A percentile compares a stretch with the other conserved stretches of the same genome.
Conservation (phyloP, 2,113 vertebrate species). For the Podarcis raffonei region DNA sequence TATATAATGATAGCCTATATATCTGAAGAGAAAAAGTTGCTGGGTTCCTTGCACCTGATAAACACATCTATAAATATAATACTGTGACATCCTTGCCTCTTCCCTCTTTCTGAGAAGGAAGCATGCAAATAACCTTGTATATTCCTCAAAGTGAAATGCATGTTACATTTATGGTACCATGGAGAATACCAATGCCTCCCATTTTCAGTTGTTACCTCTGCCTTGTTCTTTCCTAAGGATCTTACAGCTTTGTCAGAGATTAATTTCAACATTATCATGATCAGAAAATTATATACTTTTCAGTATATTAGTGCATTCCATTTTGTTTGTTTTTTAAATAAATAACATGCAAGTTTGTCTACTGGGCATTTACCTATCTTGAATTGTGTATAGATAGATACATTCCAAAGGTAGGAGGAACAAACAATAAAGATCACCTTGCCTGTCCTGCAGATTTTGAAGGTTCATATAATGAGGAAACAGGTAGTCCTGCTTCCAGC, state of each 20-base stretch:
- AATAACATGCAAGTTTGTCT: not conserved
- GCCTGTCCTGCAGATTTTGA: not conserved
- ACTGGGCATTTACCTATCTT: too few species aligned
- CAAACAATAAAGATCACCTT: not conserved
- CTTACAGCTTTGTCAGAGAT: not conserved
- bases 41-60: constrained; percentile 5
- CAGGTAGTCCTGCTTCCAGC: not conserved
- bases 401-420: not conserved
- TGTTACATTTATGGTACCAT: not conserved
- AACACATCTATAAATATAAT: constrained; percentile 13
- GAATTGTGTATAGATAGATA: not conserved
- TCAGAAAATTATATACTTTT: not conserved
- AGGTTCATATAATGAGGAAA: not conserved
- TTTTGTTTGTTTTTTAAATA: not conserved
- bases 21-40: not conserved
- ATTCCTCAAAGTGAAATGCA: not conserved
- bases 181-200: not conserved
- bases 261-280: not conserved
- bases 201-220: not conserved
- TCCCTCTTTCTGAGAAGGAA: not conserved
- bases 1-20: constrained; percentile 16
- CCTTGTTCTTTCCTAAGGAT: not conserved
- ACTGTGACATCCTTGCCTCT: not conserved
- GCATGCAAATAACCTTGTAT: not conserved
- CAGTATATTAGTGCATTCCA: not conserved